These are phyloP conservation scores for Myrmophylax atrothorax DNA, from an alignment of 2,113 vertebrate genomes.

Conservation along the genomic window DNA sequence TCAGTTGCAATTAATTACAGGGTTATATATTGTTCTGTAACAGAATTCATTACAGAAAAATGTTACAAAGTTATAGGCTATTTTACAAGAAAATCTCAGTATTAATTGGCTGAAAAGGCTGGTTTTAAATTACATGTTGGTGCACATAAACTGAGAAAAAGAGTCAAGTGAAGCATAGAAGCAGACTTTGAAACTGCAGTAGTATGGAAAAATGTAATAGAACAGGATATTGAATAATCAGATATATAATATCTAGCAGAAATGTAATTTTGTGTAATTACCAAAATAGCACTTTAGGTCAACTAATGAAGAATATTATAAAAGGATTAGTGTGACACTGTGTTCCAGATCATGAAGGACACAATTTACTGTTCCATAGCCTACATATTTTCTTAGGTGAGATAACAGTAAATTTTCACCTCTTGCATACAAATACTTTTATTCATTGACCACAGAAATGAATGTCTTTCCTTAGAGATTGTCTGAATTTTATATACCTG, in stretches of 20 bases:
- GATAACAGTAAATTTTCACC: conserved; percentile 22
- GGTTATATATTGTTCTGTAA: not conserved
- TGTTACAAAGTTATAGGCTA: not conserved
- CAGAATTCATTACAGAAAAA: not conserved
- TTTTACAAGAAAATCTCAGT: not conserved
- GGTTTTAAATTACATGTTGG: not conserved
- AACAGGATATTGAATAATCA: conserved; percentile 23
- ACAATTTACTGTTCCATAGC: not conserved
- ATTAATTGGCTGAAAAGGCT: not conserved
- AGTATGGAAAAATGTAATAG: not conserved
- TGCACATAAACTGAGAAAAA: not conserved
- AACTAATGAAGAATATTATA: not conserved
- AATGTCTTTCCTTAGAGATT: not conserved
- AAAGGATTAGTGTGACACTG: not conserved
- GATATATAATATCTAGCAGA: not conserved
- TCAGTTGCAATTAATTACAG: not conserved
- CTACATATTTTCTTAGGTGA: conserved; percentile 27
- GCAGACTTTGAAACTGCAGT: not conserved
- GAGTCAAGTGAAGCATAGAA: not conserved
- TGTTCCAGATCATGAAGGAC: conserved; percentile 7
- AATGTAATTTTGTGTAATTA: not conserved
- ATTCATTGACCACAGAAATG: not conserved
- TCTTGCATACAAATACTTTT: not conserved
- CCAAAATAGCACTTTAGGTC: not conserved
- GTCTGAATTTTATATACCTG: not conserved